Base-by-base conservation (phyloP, 1,140 invertebrate genomes). In the Drosophila serrata region DNA sequence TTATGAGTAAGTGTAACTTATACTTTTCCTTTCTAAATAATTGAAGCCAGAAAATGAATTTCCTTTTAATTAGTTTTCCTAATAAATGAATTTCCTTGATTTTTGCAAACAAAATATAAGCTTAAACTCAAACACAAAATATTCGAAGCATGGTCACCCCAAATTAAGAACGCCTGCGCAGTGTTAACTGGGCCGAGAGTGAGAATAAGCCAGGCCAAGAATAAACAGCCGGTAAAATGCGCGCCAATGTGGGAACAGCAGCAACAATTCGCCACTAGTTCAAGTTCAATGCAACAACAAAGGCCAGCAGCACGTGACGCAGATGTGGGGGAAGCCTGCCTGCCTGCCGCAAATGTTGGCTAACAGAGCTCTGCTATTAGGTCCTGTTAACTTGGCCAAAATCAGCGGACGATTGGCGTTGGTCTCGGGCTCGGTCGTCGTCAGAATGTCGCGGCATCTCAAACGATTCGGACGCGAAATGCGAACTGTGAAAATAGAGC, bases 251-350 rank as follows among this genome's bases (percentile, higher is more conserved):
- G 9, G 45, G 43, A 35, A 48, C 15, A 69, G 65, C 39, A 53
- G 57, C 64, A 82, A 72, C 70, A 62, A 81, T 48, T 73, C 55
- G 39, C 29, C 56, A 49, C 31, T 84, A 85, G 73, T 84, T 84
- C 77, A 84, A 84, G 78, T 81, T 77, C 81, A 84, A 84, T 51
- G 72, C 81, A 85, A 77, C 77, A 68, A 64, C 63, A 82, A 62
- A 57, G 76, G 48, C 56, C 65, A 76, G 48, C 35, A 31, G 73
- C 74, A 77, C 74, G 74, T 76, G 75, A 77, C 63, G 75, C 63
- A 68, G 60, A 72, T 40, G 77, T 69, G 61, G 68, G 59, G 22
- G 35, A 27, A 64, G 45, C 45, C 45, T 46, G 45, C 43, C 22
- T 24, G 57, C 51, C 60, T 59, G 61, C 63, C 76, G 49, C 64